These are phyloP conservation scores for Drosophila santomea DNA, from an alignment of 1,140 invertebrate genomes.

Conservation along the genomic window DNA sequence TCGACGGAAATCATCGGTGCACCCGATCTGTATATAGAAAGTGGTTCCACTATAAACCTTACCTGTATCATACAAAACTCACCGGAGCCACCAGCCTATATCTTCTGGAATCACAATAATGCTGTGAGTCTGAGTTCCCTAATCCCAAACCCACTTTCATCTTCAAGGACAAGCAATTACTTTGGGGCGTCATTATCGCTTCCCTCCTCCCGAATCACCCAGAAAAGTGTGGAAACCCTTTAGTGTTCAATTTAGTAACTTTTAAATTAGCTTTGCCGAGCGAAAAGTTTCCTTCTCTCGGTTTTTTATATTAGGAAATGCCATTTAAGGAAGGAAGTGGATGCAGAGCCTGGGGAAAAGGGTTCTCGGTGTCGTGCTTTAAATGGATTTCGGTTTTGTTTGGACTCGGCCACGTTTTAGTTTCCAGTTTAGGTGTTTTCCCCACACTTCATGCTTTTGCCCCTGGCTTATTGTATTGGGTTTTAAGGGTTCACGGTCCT, in stretches of 20 bases:
- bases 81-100: slow-evolving; percentile 95
- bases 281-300: slow-evolving; percentile 43
- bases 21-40: slow-evolving; percentile 95
- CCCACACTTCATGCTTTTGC: slow-evolving; percentile 57
- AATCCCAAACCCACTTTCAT: slow-evolving; percentile 1
- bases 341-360: slow-evolving; percentile 23
- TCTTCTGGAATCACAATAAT: slow-evolving; percentile 96
- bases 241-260: slow-evolving; percentile 75
- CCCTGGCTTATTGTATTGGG: slow-evolving; percentile 73
- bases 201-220: slow-evolving; percentile 9
- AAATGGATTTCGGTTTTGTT: slow-evolving; percentile 79
- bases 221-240: slow-evolving; percentile 52
- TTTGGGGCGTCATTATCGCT: slow-evolving; percentile 63
- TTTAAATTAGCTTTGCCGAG: slow-evolving; percentile 77
- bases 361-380: slow-evolving; percentile 57
- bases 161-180: slow-evolving; percentile 59
- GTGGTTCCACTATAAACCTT: slow-evolving; percentile 96
- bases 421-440: slow-evolving; percentile 80
- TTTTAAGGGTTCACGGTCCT: slow-evolving; percentile 57
- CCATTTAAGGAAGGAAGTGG: slow-evolving; percentile 57
- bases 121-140: slow-evolving; percentile 87
- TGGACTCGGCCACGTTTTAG: slow-evolving; percentile 68
- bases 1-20: slow-evolving; percentile 95
- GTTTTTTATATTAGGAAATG: slow-evolving; percentile 55
- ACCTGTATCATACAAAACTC: slow-evolving; percentile 95